Evolutionary conservation across 2,888 invertebrate species (phyloP), one percentile per base, ranked within the genome.

Genomic region (Campopleginae sp.): DNA sequence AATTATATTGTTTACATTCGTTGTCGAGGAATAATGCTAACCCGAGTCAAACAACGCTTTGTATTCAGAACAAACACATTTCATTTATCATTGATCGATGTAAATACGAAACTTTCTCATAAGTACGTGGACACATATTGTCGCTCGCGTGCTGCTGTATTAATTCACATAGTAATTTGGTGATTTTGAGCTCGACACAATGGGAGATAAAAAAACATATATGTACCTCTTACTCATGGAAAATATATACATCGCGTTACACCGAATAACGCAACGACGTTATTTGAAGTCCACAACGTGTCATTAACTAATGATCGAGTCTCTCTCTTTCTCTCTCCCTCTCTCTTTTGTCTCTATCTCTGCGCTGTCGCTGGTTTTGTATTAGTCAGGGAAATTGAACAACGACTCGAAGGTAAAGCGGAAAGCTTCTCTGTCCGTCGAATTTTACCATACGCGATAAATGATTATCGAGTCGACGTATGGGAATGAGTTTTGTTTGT

Each of bases 391-490:
- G 65, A 80, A 80, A 74, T 80, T 65, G 72, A 72, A 44, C 72
- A 80, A 46, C 51, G 46, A 19, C 44, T 54, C 51, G 65, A 65
- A 66, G 44, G 51, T 4, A 17, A 31, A 78, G 68, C n/a, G 42
- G 27, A 38, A 74, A 54, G 54, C 54, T 42, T 44, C 58, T 27
- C 77, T 75, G 81, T 46, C 27, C 72, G 33, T 83, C 68, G 77
- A 77, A 78, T 86, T 86, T 86, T 83, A 75, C 82, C 80, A 19
- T 27, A 58, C 54, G 66, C 82, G 80, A 19, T 61, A 65, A 86
- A 83, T 83, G 82, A 86, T 83, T 83, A 86, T 80, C 83, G 85
- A 83, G 83, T 82, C 83, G 76, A 68, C 68, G 74, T 86, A 86
- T 86, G 85, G 80, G 83, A 86, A 86, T 86, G 82, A 86, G 83